phyloP scores from a whole-genome alignment of 2,888 invertebrate genomes.

The Sphaerophoria rueppellii region DNA sequence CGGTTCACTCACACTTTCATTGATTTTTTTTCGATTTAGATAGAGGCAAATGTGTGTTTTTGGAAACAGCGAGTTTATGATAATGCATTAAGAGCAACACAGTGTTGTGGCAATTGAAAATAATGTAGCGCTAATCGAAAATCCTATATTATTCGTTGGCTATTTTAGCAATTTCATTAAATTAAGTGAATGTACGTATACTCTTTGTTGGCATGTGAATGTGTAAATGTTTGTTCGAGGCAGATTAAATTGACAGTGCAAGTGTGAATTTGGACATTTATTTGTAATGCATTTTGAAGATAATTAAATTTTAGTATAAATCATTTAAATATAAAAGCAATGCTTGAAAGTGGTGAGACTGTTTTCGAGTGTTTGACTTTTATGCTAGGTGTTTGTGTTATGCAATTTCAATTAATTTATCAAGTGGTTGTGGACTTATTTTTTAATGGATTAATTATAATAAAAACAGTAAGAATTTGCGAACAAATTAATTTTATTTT shows the following conservation, averaged over 20 bases:
- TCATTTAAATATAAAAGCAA: conserved; percentile 28
- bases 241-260: conserved; percentile 39
- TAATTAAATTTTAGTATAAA: conserved; percentile 31
- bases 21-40: background rate
- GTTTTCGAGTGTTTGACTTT: conserved; percentile 30
- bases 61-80: conserved; percentile 2
- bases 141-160: background rate
- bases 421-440: conserved; percentile 45
- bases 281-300: background rate
- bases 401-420: conserved; percentile 58
- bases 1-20: background rate
- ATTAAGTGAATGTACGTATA: conserved; percentile 30
- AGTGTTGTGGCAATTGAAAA: conserved; percentile 54
- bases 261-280: conserved; percentile 1
- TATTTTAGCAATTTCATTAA: conserved; percentile 18
- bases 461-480: too few species aligned
- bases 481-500: background rate
- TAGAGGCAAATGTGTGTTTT: background rate
- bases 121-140: conserved; percentile 56
- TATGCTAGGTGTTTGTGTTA: conserved; percentile 37
- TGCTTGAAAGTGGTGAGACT: conserved; percentile 24
- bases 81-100: conserved; percentile 47
- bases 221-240: background rate
- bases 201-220: background rate
- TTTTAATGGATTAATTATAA: conserved; percentile 27